These are phyloP conservation scores for Potorous gilbertii DNA, from an alignment of 2,797 vertebrate genomes.

Conservation along the genomic window DNA sequence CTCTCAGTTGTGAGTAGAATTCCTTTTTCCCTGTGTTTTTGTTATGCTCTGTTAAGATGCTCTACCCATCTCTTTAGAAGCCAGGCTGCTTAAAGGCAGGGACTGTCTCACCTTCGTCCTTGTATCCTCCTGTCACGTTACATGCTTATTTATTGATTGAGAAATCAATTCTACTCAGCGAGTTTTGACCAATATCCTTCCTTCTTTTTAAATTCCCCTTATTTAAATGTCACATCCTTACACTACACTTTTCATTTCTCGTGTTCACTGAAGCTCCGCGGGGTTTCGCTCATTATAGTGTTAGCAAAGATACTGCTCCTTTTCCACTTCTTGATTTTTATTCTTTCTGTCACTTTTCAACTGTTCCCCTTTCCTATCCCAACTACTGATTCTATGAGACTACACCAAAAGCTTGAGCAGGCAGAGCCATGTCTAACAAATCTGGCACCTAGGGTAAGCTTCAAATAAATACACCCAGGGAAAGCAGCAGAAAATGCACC, in stretches of 20 bases:
- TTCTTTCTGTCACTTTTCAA: background rate
- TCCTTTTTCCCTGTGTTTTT: background rate
- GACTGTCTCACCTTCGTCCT: background rate
- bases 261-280: background rate
- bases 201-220: background rate
- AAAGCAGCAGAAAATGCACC: background rate
- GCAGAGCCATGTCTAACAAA: background rate
- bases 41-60: background rate
- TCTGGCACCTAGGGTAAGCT: background rate
- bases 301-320: background rate
- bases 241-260: background rate
- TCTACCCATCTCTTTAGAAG: background rate
- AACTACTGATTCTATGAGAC: background rate
- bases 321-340: background rate
- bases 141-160: background rate
- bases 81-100: background rate
- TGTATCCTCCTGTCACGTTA: background rate
- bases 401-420: background rate
- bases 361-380: background rate
- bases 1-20: background rate
- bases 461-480: background rate
- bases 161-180: background rate
- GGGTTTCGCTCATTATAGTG: background rate
- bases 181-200: background rate
- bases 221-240: background rate